Evolutionary conservation across 2,888 invertebrate genomes (phyloP).

Genomic region (Ceramica pisi): DNA sequence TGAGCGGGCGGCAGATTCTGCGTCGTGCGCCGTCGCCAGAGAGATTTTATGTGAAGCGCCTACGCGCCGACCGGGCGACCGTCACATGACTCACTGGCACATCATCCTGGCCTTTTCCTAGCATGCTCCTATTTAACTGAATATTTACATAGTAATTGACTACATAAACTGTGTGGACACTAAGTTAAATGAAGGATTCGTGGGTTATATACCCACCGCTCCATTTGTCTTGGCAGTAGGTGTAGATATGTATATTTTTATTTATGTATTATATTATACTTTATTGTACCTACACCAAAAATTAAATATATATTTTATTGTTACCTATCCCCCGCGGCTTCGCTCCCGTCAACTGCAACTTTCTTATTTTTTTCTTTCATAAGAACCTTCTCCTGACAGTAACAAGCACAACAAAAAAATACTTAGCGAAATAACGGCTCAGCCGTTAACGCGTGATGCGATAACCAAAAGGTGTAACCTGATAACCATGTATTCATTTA

Average conservation of each 20-base stretch:
- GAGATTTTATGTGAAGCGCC: constrained; percentile 90
- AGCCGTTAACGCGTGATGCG: too few relatives aligned
- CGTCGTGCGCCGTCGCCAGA: constrained; percentile 86
- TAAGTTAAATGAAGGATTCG: constrained; percentile 28
- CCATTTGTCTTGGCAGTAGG: background rate
- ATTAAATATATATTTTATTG: too few relatives aligned
- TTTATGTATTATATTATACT: too few relatives aligned
- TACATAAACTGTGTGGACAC: constrained; percentile 35
- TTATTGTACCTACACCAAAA: too few relatives aligned
- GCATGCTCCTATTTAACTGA: constrained; percentile 42
- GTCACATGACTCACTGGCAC: constrained; percentile 85
- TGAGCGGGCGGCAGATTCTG: constrained; percentile 90
- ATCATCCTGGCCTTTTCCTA: constrained; percentile 61
- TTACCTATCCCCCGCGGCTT: too few relatives aligned
- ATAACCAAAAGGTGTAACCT: too few relatives aligned
- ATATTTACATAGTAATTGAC: constrained; percentile 52
- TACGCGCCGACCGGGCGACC: constrained; percentile 76
- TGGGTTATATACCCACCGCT: constrained; percentile 2
- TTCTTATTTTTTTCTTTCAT: too few relatives aligned
- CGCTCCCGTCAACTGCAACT: too few relatives aligned
- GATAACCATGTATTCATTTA: too few relatives aligned
- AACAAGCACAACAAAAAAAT: too few relatives aligned
- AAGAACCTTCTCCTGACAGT: too few relatives aligned
- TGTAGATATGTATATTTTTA: background rate
- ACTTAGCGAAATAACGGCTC: too few relatives aligned